Conservation (phyloP, 2,888 invertebrate genomes). For the Tinea trinotella region DNA sequence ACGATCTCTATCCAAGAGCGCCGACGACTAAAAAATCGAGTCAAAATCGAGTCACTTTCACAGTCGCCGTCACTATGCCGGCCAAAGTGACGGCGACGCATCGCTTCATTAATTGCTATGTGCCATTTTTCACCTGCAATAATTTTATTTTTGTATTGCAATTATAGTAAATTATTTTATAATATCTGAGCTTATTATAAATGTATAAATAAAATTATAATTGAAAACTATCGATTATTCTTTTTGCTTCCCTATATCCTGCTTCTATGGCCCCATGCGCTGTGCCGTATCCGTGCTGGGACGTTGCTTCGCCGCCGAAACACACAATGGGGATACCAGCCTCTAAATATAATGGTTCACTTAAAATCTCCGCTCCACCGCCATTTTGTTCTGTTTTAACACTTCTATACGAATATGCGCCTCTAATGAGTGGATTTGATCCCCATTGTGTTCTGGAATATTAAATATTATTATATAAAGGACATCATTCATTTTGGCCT, state of each 20-base stretch:
- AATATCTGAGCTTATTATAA: background rate
- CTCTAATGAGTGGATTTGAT: slow-evolving; percentile 71
- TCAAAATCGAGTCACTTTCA: too few species aligned
- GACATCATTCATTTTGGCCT: too few species aligned
- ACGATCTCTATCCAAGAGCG: too few species aligned
- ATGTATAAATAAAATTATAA: background rate
- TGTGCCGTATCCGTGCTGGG: slow-evolving; percentile 75
- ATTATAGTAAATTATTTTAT: too few species aligned
- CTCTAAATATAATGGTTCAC: slow-evolving; percentile 60
- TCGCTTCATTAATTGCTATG: too few species aligned
- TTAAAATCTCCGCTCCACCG: slow-evolving; percentile 67
- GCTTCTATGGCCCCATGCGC: slow-evolving; percentile 82
- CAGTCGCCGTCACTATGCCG: too few species aligned
- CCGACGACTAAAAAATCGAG: too few species aligned
- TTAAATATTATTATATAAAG: too few species aligned
- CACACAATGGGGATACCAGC: slow-evolving; percentile 63
- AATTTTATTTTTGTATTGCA: too few species aligned
- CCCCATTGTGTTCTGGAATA: slow-evolving; percentile 76
- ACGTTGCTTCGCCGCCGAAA: slow-evolving; percentile 80
- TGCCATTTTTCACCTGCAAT: too few species aligned
- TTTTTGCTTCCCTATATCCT: slow-evolving; percentile 81
- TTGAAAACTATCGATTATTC: slow-evolving; percentile 52
- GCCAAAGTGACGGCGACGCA: too few species aligned
- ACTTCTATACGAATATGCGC: slow-evolving; percentile 77
- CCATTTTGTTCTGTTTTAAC: slow-evolving; percentile 67